These are phyloP conservation scores for Xanthia togata DNA, from an alignment of 2,888 invertebrate genomes.

Conservation along the genomic window DNA sequence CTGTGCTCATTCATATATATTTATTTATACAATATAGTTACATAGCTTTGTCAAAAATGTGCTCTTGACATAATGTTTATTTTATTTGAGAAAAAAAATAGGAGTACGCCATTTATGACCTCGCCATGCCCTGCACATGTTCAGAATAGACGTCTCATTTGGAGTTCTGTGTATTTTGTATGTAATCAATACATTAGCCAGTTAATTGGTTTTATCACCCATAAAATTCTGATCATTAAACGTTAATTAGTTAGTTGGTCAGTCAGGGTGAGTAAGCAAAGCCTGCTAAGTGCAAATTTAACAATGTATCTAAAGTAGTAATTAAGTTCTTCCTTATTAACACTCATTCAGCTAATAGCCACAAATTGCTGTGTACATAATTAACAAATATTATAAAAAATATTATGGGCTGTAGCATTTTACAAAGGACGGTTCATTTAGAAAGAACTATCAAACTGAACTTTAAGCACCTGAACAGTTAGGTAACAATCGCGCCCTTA, in stretches of 20 bases:
- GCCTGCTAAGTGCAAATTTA: slow-evolving; percentile 53
- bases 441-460: slow-evolving; percentile 10
- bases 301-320: slow-evolving; percentile 62
- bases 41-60: slow-evolving; percentile 16
- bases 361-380: slow-evolving; percentile 67
- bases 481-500: background rate
- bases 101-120: slow-evolving; percentile 32
- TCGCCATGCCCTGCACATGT: slow-evolving; percentile 35
- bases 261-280: slow-evolving; percentile 49
- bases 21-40: background rate
- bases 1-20: slow-evolving; percentile 1
- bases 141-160: slow-evolving; percentile 10
- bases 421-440: slow-evolving; percentile 14
- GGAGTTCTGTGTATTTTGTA: slow-evolving; percentile 8
- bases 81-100: slow-evolving; percentile 33
- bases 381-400: slow-evolving; percentile 56
- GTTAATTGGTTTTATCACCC: slow-evolving; percentile 5
- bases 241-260: slow-evolving; percentile 31
- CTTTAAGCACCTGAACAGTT: background rate
- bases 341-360: slow-evolving; percentile 71
- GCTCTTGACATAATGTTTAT: slow-evolving; percentile 45
- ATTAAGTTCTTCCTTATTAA: slow-evolving; percentile 81
- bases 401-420: slow-evolving; percentile 10
- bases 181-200: background rate
- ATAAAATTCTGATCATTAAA: slow-evolving; percentile 20